Evolutionary conservation across 2,888 invertebrate species (phyloP), one percentile per base, ranked within the genome.

Genomic region (Polyploca ridens): DNA sequence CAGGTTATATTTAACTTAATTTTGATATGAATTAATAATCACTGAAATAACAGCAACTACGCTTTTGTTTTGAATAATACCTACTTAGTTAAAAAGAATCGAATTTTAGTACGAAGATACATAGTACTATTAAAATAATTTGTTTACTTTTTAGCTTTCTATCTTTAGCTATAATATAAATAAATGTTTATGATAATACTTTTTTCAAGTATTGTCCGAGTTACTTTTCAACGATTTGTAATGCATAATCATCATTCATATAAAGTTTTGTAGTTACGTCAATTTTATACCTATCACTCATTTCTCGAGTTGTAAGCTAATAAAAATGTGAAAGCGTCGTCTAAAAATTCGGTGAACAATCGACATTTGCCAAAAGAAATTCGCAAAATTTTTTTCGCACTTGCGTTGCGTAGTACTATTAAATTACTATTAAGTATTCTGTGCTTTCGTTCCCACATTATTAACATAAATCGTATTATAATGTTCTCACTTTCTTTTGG

Each of bases 391-490:
- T 67, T 72, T 78, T 66, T 71, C 27, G 64, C 74, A 68, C 82
- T 27, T 27, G 27, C 27, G 27, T 27, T 27, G 27, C 27, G 2
- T 27, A 27, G 27, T 27, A 27, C 27, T 27, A 27, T 27, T 27
- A 27, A 27, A 27, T 27, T 27, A 27, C 27, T 27, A 27, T 27
- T 27, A 27, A 27, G 27, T 27, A 27, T 27, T 1, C 27, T 27
- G 27, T 27, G 27, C 27, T 83, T 83, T 83, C 82, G 62, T 76
- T 75, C 74, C 74, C 70, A 75, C 70, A 77, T 72, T 67, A 67
- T 75, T 69, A 74, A 74, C 71, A 70, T 77, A 82, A 83, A 84
- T 84, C 75, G 79, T 76, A 73, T 83, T 84, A 80, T 84, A 83
- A 84, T 82, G 79, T 76, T 66, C 67, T 65, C 64, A 74, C 83